Evolutionary conservation across 2,113 vertebrate genomes (phyloP), one percentile per base, ranked within the genome.

Genomic region (Hippoglossus stenolepis): DNA sequence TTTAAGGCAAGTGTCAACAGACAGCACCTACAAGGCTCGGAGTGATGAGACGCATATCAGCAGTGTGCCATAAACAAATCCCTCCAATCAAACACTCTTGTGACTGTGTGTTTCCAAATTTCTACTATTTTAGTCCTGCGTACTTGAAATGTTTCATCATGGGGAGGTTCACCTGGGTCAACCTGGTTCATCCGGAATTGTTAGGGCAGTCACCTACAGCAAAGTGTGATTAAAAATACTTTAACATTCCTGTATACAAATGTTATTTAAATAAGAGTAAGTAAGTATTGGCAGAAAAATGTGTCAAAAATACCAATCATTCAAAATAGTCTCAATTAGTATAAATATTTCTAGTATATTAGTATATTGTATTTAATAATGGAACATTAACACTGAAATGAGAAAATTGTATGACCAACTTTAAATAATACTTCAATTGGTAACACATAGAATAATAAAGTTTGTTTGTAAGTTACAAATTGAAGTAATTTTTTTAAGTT

Each of bases 1-100:
- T 91, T 89, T 90, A 86, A 76, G 84, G 91, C 81, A 70, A 59
- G 15, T 1, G 26, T 80, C 77, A 53, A 62, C 73, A 47, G 38
- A 54, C 57, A 20, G 73, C 75, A 69, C 85, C 69, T 78, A 59
- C 75, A 64, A 61, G 62, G 75, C 13, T 60, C 35, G 47, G 45
- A 58, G 1, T 31, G 47, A 75, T 0, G 5, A 3, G 49, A 77
- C 28, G n/a, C 26, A 28, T 21, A 24, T 23, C 20, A 15, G 45
- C 8, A 20, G 24, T 24, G 13, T 5, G 45, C 4, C n/a, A 67
- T 70, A 72, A 49, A 49, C 53, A n/a, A 66, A 53, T n/a, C 35
- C 15, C 49, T 49, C 71, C 12, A 70, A 14, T 54, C 40, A 12
- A 43, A 43, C 12, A 43, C 40, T 43, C 40, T 13, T 43, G 40